Percentiles rank a stretch among this genome's conserved stretches.
Conservation (phyloP, 1,140 invertebrate genomes). For the Hormaphis cornu region DNA sequence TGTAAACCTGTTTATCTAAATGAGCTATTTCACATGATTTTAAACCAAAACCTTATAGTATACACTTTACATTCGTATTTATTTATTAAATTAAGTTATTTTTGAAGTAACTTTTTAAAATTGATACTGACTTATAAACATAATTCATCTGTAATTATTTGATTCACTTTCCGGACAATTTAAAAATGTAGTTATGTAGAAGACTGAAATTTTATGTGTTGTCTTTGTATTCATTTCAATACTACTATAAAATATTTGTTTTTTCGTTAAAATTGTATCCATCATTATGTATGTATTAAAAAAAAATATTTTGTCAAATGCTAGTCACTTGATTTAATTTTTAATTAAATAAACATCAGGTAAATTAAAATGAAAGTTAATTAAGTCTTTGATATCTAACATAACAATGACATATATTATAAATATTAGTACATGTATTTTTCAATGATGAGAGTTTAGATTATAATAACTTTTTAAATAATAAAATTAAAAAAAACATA, state of each 20-base stretch:
- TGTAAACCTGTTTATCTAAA: neutral
- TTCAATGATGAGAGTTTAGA: neutral
- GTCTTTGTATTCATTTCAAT: neutral
- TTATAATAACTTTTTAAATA: neutral
- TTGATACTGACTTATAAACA: neutral
- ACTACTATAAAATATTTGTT: neutral
- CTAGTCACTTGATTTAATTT: neutral
- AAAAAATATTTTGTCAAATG: neutral
- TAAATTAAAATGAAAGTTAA: neutral
- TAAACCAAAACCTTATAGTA: neutral
- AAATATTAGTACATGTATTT: neutral
- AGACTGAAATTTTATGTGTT: neutral
- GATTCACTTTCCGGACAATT: neutral
- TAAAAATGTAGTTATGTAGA: neutral
- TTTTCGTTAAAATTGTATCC: neutral
- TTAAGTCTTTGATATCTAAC: conserved; percentile 3
- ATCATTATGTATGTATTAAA: neutral
- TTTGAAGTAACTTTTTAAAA: neutral
- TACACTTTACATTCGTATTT: neutral
- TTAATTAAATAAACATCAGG: neutral
- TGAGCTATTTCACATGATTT: neutral
- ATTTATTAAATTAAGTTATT: neutral
- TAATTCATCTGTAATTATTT: neutral
- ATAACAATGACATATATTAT: neutral
- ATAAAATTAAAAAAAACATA: neutral